Evolutionary conservation across 2,113 vertebrate genomes (phyloP), one percentile per base, ranked within the genome.

Genomic region (Hippopotamus amphibius): DNA sequence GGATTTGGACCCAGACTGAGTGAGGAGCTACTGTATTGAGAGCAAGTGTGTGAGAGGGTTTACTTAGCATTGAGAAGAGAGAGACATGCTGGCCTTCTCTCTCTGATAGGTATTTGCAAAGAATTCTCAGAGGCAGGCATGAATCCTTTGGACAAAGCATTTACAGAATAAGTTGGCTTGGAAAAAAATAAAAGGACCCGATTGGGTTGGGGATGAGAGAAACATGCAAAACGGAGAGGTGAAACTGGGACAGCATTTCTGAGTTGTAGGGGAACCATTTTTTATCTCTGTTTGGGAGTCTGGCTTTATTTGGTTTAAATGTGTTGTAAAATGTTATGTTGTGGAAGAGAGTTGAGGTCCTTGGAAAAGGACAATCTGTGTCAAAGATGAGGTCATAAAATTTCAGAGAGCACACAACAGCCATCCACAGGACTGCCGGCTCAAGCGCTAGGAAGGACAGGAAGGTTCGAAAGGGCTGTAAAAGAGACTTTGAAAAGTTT

Each of bases 381-480:
- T 96, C 95, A 95, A 95, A 90, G 92, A 72, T 50, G 55, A 93
- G 48, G 68, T 84, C 74, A 77, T 96, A 86, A 84, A 87, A 89
- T 92, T 93, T 94, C 72, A 79, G 74, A 69, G 79, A 95, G 43
- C 46, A 17, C 57, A 10, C 15, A 22, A 17, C 11, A 30, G 77
- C 74, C 83, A 57, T 90, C 65, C 69, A 43, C 5, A 53, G 43
- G 55, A 33, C 43, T 30, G 22, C 83, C 57, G 69, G 28, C 24
- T 83, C 46, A 91, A 85, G 74, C 57, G 57, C 37, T 53, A 14
- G 72, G 81, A 92, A 89, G 46, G 50, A 65, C 50, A 79, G 53
- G n/a, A 93, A 87, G 71, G 65, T 95, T 87, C 61, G 46, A 92
- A 28, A 46, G 17, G 26, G 53, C 69, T 76, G 22, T 11, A 61